phyloP scores from a whole-genome alignment of 2,113 vertebrate genomes.

The Dicentrarchus labrax region DNA sequence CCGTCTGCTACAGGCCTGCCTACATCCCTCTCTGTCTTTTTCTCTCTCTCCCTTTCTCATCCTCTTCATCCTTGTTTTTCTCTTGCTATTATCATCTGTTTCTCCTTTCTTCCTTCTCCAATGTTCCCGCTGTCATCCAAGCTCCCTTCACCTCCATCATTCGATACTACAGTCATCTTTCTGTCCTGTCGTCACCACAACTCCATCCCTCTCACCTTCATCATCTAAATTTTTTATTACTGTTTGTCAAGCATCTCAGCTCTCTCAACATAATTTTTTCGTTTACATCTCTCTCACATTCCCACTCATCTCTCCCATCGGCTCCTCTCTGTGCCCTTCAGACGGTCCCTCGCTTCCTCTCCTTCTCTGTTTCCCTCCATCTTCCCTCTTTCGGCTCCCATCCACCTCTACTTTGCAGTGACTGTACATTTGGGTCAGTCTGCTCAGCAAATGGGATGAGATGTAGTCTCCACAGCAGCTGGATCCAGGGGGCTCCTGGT shows the following conservation, averaged over 20 bases:
- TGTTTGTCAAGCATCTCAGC: conserved; percentile 40
- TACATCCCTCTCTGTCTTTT: conserved; percentile 59
- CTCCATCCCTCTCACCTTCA: conserved; percentile 34
- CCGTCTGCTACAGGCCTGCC: conserved; percentile 70
- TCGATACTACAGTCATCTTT: conserved; percentile 42
- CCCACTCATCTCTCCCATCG: conserved; percentile 46
- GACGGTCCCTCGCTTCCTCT: conserved; percentile 65
- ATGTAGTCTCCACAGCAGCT: conserved; percentile 83
- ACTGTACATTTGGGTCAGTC: conserved; percentile 78
- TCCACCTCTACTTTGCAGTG: conserved; percentile 64
- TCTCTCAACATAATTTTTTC: conserved; percentile 33
- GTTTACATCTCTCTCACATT: conserved; percentile 53
- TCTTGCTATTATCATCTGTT: conserved; percentile 44
- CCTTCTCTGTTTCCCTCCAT: conserved; percentile 67
- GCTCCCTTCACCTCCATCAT: conserved; percentile 55
- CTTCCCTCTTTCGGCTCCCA: conserved; percentile 57
- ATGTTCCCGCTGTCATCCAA: conserved; percentile 67
- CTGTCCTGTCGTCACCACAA: conserved; percentile 50
- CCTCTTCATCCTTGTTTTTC: conserved; percentile 57
- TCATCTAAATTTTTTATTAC: conserved; percentile 45
- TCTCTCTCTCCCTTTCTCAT: conserved; percentile 47
- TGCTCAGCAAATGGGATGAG: conserved; percentile 82
- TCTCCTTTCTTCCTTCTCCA: conserved; percentile 29
- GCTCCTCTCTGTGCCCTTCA: conserved; percentile 82
- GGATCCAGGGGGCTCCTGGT: conserved; percentile 84